Percentiles rank a stretch among this genome's conserved stretches.
Conservation (phyloP, 1,140 invertebrate species). For the Drosophila seguyi region DNA sequence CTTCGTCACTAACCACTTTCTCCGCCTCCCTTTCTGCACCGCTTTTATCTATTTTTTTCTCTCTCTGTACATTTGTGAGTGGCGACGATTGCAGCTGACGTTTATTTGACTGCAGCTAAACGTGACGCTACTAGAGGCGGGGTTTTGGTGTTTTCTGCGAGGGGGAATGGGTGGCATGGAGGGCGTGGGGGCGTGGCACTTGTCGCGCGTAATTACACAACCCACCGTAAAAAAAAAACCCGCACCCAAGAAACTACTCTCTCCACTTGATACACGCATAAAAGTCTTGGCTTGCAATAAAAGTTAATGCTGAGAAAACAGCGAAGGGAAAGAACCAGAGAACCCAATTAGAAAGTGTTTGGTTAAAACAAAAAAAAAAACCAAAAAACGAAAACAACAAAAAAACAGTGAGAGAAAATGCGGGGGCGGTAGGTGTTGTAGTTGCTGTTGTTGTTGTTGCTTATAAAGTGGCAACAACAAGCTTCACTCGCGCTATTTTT, state of each 20-base stretch:
- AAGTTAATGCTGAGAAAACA: slow-evolving; percentile 62
- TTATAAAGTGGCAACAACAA: slow-evolving; percentile 62
- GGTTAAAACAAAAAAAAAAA: slow-evolving; percentile 1
- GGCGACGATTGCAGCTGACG: slow-evolving; percentile 63
- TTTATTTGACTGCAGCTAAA: slow-evolving; percentile 80
- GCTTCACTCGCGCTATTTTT: slow-evolving; percentile 1
- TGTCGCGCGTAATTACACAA: slow-evolving; percentile 78
- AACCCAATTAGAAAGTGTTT: slow-evolving; percentile 71
- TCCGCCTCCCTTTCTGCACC: not conserved
- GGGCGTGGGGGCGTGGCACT: slow-evolving; percentile 42
- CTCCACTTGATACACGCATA: slow-evolving; percentile 44
- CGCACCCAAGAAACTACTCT: not conserved
- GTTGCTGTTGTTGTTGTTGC: slow-evolving; percentile 26
- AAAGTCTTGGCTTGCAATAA: slow-evolving; percentile 65
- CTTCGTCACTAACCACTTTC: slow-evolving; percentile 1
- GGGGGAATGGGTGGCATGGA: not conserved
- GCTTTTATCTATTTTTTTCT: not conserved
- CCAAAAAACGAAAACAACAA: not conserved
- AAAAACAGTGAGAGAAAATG: not conserved
- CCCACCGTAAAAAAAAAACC: not conserved
- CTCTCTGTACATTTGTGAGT: slow-evolving; percentile 22
- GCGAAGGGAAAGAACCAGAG: slow-evolving; percentile 13
- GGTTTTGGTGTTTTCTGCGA: not conserved
- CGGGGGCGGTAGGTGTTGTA: not conserved
- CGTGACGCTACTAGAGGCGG: slow-evolving; percentile 52